Percentiles rank a stretch among this genome's conserved stretches.
Conservation (phyloP, 92 coral and sea anemone species). For the Actinostola sp. region DNA sequence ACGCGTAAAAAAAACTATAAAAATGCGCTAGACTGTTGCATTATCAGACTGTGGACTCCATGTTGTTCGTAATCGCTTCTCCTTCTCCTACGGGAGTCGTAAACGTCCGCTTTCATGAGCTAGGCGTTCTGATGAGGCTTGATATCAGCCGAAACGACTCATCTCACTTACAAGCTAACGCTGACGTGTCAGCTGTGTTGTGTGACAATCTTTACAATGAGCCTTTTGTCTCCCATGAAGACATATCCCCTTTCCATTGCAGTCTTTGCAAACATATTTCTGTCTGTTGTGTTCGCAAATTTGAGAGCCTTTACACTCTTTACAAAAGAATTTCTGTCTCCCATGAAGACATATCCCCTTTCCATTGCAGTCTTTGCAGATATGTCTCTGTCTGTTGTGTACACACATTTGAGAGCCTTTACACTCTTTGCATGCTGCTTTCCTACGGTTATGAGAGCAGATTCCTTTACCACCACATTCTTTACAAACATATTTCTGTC, state of each 20-base stretch:
- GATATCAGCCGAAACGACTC: conserved; percentile 64
- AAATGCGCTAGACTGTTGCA: conserved; percentile 23
- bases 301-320: conserved; percentile 32
- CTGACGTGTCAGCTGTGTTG: conserved; percentile 30
- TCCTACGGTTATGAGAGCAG: conserved; percentile 47
- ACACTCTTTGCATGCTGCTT: conserved; percentile 44
- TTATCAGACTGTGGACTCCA: background rate
- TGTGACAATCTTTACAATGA: conserved; percentile 37
- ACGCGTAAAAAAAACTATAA: conserved; percentile 37
- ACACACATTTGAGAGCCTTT: too few relatives aligned
- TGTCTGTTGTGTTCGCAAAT: conserved; percentile 35
- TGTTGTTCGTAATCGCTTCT: conserved; percentile 18
- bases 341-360: conserved; percentile 15
- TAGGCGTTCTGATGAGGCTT: conserved; percentile 53
- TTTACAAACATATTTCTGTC: conserved; percentile 42
- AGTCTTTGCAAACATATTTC: conserved; percentile 53
- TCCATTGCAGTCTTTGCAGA: background rate
- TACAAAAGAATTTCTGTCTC: conserved; percentile 23
- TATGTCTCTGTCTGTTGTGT: background rate
- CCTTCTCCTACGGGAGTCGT: conserved; percentile 51
- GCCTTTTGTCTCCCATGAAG: conserved; percentile 48
- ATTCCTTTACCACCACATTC: conserved; percentile 42
- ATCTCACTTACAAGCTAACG: conserved; percentile 2
- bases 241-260: conserved; percentile 43
- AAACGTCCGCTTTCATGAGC: conserved; percentile 38